Percentiles rank a stretch among this genome's conserved stretches.
Conservation (phyloP, 2,888 invertebrate genomes). For the Hypomecis punctinalis region DNA sequence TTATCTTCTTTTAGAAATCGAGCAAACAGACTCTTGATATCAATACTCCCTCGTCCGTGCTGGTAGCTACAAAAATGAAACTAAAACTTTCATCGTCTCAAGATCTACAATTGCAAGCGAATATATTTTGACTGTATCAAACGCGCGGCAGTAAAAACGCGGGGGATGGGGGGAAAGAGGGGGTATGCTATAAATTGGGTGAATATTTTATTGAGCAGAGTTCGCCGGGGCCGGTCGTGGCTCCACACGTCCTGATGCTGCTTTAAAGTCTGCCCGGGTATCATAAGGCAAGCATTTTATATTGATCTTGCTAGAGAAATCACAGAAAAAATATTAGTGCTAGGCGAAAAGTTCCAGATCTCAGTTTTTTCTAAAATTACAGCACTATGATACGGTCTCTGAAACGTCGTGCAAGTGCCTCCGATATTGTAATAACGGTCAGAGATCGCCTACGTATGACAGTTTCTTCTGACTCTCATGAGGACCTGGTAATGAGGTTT, state of each 20-base stretch:
- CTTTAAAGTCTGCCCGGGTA: slow-evolving; percentile 6
- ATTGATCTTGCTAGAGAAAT: slow-evolving; percentile 1
- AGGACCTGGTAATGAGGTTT: too few relatives aligned
- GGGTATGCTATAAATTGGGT: slow-evolving; percentile 49
- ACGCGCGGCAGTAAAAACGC: slow-evolving; percentile 50
- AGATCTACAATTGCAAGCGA: slow-evolving; percentile 24
- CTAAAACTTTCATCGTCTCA: slow-evolving; percentile 1
- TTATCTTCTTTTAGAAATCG: too few relatives aligned
- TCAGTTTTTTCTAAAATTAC: too few relatives aligned
- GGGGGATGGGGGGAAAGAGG: slow-evolving; percentile 10
- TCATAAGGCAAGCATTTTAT: not conserved
- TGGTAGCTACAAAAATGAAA: not conserved
- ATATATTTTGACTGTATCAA: slow-evolving; percentile 42
- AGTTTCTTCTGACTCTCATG: too few relatives aligned
- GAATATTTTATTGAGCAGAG: slow-evolving; percentile 52
- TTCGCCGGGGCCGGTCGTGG: slow-evolving; percentile 15
- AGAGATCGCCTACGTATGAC: too few relatives aligned
- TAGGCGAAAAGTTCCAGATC: too few relatives aligned
- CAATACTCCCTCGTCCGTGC: too few relatives aligned
- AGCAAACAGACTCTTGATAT: too few relatives aligned
- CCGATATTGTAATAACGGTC: too few relatives aligned
- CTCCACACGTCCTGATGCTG: slow-evolving; percentile 12
- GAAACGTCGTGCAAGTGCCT: too few relatives aligned
- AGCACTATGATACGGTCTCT: too few relatives aligned
- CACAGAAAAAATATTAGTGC: too few relatives aligned